Evolutionary conservation across 1,140 invertebrate genomes (phyloP).

Genomic region (Lordiphosa clarofinis): DNA sequence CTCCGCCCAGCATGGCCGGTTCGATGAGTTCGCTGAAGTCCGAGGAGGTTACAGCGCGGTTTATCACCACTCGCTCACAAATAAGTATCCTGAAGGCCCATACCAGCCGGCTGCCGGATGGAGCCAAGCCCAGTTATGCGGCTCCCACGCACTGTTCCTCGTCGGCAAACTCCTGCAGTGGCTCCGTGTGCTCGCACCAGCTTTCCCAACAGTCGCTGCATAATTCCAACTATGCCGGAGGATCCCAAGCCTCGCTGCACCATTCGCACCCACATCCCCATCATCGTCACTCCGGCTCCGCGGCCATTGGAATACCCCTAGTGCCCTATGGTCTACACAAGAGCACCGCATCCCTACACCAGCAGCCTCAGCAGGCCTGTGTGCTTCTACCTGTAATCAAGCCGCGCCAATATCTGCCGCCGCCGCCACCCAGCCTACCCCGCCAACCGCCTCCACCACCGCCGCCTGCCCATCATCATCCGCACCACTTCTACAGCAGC

Average conservation of each 20-base stretch:
- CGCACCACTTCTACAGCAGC: constrained; percentile 83
- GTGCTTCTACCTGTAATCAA: constrained; percentile 78
- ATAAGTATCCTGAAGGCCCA: constrained; percentile 86
- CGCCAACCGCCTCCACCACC: constrained; percentile 81
- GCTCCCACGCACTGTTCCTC: constrained; percentile 77
- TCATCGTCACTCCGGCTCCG: constrained; percentile 57
- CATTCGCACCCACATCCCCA: constrained; percentile 25
- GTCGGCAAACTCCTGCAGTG: constrained; percentile 62
- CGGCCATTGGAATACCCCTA: constrained; percentile 73
- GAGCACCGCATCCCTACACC: constrained; percentile 70
- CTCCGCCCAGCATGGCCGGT: constrained; percentile 37
- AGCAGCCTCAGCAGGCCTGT: constrained; percentile 72
- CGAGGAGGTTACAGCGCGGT: constrained; percentile 84
- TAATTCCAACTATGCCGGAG: constrained; percentile 66
- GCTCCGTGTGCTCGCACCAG: constrained; percentile 67
- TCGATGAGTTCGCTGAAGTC: constrained; percentile 64
- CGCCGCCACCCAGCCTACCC: constrained; percentile 81
- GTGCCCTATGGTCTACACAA: constrained; percentile 76
- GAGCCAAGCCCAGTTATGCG: constrained; percentile 81
- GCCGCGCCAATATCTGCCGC: constrained; percentile 78
- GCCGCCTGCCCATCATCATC: constrained; percentile 49
- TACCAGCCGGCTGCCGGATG: constrained; percentile 81
- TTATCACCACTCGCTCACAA: constrained; percentile 85
- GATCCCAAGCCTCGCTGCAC: constrained; percentile 61
- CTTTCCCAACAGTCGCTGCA: constrained; percentile 65